Evolutionary conservation across 2,888 invertebrate species (phyloP), one percentile per base, ranked within the genome.

Genomic region (Tipula unca): DNA sequence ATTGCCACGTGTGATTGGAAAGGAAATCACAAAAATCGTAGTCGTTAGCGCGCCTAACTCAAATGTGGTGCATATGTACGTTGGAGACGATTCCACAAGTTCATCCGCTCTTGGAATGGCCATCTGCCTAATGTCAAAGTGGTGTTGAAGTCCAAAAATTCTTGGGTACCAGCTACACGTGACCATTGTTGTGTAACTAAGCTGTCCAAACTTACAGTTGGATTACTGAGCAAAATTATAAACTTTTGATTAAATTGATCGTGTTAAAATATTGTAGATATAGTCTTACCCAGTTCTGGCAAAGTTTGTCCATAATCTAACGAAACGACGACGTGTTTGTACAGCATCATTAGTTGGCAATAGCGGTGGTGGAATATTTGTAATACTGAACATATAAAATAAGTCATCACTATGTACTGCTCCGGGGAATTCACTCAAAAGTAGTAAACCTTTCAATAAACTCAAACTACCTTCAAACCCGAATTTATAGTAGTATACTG

Each of bases 271-370:
- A 1, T 6, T 32, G 4, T 6, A 1, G 4, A 6, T 32, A 32
- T 1, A 32, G 6, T 32, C 17, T 54, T 54, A 54, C 48, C 92
- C 91, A 87, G 89, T 90, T 90, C 91, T 92, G 69, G 92, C 92
- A 88, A 92, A 92, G 88, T 92, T 92, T 0, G 92, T 92, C 92
- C 92, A 92, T 91, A 92, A 90, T 88, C 89, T 91, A 3, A 91
- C 88, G 85, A 92, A 89, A 88, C 90, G 90, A 29, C 88, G 89
- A 87, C 91, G 90, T 20, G 91, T 91, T 83, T 87, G 89, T 3
- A 91, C 87, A 10, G 91, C 91, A 87, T 92, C 91, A 85, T 90
- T 88, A 87, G 90, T 91, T 25, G 90, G 86, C 5, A 88, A 87
- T 29, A 86, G 86, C n/a, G 89, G 88, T 13, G 89, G 88, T 85